Base-by-base conservation (phyloP, 2,113 vertebrate species). In the Eolophus roseicapilla region DNA sequence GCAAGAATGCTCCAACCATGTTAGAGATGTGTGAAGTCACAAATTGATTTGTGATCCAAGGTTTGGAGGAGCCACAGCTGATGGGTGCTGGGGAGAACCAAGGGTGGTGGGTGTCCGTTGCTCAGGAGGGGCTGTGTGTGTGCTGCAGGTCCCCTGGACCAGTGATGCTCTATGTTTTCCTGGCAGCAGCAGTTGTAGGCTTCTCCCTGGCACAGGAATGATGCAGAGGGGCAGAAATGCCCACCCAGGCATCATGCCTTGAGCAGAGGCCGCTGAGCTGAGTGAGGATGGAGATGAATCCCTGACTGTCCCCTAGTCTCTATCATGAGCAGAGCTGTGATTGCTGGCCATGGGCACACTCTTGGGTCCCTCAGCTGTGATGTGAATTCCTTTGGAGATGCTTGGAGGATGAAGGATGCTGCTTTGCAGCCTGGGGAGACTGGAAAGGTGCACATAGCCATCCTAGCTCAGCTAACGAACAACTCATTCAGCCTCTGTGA, bases 381-480 rank as follows among this genome's bases (percentile, higher is more conserved):
- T 25, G 41, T 3, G 83, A 50, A 29, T 19, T 3, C 28, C 44
- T 59, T 16, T 20, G 41, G 35, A 24, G 20, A 7, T 70, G 39
- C 55, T 28, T 19, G 41, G 9, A 59, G 21, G 53, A 8, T 27
- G 68, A 33, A 14, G 47, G 53, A 17, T 8, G 27, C 13, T 55
- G 2, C 73, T 47, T 67, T 24, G 52, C 44, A 50, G 27, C 5
- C n/a, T 33, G 49, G 33, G 24, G 71, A 46, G 37, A 44, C 70
- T 50, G 27, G 39, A 27, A 62, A 20, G 3, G 2, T 11, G 21
- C 53, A 16, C 1, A 3, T 16, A 31, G 20, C 43, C 8, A 0
- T 23, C 35, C 20, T 33, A 46, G 73, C 53, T 68, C 79, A 59
- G 84, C 68, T 33, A 53, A 64, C 2, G 1, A 88, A 10, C 62